Evolutionary conservation across 2,113 vertebrate species (phyloP), one percentile per base, ranked within the genome.

Genomic region (Baryphthengus martii): DNA sequence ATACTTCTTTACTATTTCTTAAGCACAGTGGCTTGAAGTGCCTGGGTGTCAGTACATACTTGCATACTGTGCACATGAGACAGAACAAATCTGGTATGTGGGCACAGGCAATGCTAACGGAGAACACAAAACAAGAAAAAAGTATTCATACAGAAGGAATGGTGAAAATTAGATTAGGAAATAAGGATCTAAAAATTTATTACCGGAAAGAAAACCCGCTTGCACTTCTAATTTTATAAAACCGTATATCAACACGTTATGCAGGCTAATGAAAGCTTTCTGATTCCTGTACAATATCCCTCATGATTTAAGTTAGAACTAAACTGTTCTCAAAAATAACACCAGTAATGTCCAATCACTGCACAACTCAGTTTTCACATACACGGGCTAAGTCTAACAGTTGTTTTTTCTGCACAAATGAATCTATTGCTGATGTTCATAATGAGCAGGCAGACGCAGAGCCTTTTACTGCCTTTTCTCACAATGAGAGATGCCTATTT

Each of bases 391-490:
- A 97, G 79, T 58, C 88, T 81, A 97, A 95, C 92, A 98, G 95
- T 97, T 97, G 93, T 88, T 97, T 96, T 98, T 97, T 89, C 93
- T 68, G 92, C 92, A 97, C 97, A 98, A 98, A 98, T 98, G 98
- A 98, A 96, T 96, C 96, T 93, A 97, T 97, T 98, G 97, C 97
- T 97, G 97, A 81, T 86, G 85, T 97, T 97, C 90, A 96, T 98
- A 98, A 98, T 91, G 93, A 98, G 96, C 83, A 96, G 97, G 95
- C 96, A 98, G 98, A 98, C 98, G 99, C 98, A 98, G 79, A 93
- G 97, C 96, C 89, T 96, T 97, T 97, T 97, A 95, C 80, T 17
- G 75, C 95, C 82, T 97, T 96, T 97, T 97, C 89, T 98, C 97
- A 98, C 94, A 91, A 95, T 91, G 90, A 97, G 94, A 97, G 87